phyloP scores from a whole-genome alignment of 2,113 vertebrate genomes.

The Miniopterus natalensis region DNA sequence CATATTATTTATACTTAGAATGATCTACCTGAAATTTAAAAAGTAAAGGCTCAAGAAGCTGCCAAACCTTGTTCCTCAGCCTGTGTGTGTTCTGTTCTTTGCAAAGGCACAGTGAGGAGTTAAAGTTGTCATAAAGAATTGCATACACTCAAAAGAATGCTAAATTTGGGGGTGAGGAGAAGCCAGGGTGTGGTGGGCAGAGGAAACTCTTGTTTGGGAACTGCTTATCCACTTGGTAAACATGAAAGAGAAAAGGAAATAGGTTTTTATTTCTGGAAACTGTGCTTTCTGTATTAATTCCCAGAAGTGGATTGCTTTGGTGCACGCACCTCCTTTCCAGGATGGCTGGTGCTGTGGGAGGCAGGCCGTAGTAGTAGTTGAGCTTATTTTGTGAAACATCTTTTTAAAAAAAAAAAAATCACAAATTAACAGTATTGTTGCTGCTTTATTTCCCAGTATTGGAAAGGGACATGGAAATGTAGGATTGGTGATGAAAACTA shows the following conservation, averaged over 20 bases:
- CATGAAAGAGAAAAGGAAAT: constrained; percentile 55
- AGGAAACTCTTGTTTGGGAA: background rate
- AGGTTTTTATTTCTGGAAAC: constrained; percentile 76
- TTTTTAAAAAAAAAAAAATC: background rate
- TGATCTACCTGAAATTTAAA: background rate
- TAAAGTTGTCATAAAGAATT: background rate
- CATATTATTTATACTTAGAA: background rate
- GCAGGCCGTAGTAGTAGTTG: background rate
- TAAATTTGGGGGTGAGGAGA: background rate
- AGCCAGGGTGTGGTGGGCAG: background rate
- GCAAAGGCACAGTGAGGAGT: background rate
- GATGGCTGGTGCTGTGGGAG: background rate
- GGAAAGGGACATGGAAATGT: background rate
- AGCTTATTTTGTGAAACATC: constrained; percentile 22
- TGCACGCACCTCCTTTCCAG: background rate
- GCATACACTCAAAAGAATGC: background rate
- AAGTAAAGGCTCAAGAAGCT: background rate
- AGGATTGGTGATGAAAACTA: background rate
- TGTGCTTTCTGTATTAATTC: constrained; percentile 73
- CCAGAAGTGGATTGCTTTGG: constrained; percentile 63
- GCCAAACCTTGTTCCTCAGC: background rate
- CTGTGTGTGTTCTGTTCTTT: background rate
- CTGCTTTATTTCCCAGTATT: background rate
- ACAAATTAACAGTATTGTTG: constrained; percentile 16
- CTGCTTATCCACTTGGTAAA: constrained; percentile 45